Evolutionary conservation across 2,888 invertebrate genomes (phyloP).

Genomic region (Vannuccia rotundouncinata): DNA sequence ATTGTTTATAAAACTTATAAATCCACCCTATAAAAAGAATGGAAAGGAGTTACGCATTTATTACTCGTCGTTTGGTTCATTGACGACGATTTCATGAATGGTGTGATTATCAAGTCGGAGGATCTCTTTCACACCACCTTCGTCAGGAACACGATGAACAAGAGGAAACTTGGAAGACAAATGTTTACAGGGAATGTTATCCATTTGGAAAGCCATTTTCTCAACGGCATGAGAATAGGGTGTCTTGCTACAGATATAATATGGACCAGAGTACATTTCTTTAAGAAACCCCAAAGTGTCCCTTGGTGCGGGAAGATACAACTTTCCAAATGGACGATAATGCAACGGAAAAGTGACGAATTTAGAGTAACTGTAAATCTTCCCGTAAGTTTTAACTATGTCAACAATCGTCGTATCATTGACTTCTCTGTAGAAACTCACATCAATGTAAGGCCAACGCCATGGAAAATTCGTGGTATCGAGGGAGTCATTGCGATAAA

Average conservation of each 20-base stretch:
- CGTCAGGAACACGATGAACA: background rate
- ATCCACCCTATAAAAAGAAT: too few species aligned
- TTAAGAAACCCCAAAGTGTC: background rate
- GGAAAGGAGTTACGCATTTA: too few species aligned
- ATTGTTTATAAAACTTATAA: too few species aligned
- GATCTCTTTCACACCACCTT: background rate
- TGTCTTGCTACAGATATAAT: background rate
- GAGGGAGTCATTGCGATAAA: background rate
- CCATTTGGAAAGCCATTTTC: too few species aligned
- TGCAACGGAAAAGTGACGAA: background rate
- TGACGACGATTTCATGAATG: background rate
- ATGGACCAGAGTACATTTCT: background rate
- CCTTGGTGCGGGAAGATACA: background rate
- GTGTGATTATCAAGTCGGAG: background rate
- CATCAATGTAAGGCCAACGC: background rate
- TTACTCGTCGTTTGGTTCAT: too few species aligned
- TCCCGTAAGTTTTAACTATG: background rate
- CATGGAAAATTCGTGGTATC: background rate
- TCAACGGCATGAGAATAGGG: background rate
- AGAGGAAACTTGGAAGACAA: background rate
- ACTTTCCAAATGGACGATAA: background rate
- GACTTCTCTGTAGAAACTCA: background rate
- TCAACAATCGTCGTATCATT: background rate
- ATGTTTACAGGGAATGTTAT: too few species aligned
- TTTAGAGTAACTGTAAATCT: background rate